These are phyloP conservation scores for Koerneria pararmatus DNA, from an alignment of 2,888 invertebrate genomes.

Conservation along the genomic window DNA sequence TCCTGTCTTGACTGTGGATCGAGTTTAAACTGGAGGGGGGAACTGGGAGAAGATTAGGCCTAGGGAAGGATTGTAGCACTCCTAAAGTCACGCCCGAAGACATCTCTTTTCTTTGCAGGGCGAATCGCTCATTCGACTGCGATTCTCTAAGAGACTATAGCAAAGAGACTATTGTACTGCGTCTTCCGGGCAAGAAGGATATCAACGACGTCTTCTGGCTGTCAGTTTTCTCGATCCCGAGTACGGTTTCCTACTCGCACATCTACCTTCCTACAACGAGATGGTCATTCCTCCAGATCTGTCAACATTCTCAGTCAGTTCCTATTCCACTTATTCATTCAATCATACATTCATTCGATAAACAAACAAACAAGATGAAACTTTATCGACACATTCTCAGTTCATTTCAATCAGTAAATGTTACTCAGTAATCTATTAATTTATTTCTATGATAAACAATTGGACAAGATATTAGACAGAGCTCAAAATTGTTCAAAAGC, in stretches of 20 bases:
- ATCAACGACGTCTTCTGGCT: conserved; percentile 49
- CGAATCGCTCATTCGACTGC: conserved; percentile 46
- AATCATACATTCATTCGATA: not conserved
- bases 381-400: no score
- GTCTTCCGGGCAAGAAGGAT: conserved; percentile 48
- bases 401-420: no score
- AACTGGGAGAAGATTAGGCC: no score
- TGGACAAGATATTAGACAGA: no score
- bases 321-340: not conserved
- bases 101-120: conserved; percentile 29
- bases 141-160: conserved; percentile 50
- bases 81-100: not conserved
- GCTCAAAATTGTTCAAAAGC: no score
- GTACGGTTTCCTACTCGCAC: conserved; percentile 51
- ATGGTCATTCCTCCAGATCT: conserved; percentile 56
- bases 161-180: conserved; percentile 48
- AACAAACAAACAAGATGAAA: no score
- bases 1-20: no score
- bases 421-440: no score
- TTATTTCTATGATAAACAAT: no score
- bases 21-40: no score
- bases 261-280: conserved; percentile 56
- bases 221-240: conserved; percentile 54
- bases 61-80: not conserved
- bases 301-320: conserved; percentile 42